Conservation (phyloP, 1,140 invertebrate genomes). For the Hylyphantes graminicola region DNA sequence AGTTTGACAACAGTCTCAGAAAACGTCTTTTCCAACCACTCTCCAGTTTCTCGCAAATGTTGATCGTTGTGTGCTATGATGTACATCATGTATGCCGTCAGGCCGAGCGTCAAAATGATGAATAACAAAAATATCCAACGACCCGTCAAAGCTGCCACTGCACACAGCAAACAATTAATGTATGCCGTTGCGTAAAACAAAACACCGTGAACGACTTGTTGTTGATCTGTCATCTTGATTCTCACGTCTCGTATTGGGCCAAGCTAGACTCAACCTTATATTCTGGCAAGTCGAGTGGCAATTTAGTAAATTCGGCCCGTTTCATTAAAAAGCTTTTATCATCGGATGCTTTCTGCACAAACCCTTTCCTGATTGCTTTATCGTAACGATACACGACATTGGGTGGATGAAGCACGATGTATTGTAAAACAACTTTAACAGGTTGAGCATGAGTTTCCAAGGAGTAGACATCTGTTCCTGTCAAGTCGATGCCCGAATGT, state of each 20-base stretch:
- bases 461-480: background rate
- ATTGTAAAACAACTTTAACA: background rate
- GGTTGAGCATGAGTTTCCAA: background rate
- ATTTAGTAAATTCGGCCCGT: background rate
- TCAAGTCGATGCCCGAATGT: background rate
- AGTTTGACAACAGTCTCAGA: background rate
- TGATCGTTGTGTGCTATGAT: background rate
- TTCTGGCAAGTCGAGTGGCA: background rate
- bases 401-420: background rate
- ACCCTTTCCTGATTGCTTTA: too few species aligned
- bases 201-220: background rate
- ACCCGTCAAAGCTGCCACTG: background rate
- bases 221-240: background rate
- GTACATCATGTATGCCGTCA: slow-evolving; percentile 19
- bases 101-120: slow-evolving; percentile 7
- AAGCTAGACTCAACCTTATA: background rate
- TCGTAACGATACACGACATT: background rate
- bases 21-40: background rate
- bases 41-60: background rate
- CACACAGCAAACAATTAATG: background rate
- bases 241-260: background rate
- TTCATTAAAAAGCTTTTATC: background rate
- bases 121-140: slow-evolving; percentile 17
- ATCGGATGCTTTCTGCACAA: too few species aligned
- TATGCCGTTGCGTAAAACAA: slow-evolving; percentile 15